phyloP scores from a whole-genome alignment of 2,113 vertebrate species.

The Rhineura floridana region DNA sequence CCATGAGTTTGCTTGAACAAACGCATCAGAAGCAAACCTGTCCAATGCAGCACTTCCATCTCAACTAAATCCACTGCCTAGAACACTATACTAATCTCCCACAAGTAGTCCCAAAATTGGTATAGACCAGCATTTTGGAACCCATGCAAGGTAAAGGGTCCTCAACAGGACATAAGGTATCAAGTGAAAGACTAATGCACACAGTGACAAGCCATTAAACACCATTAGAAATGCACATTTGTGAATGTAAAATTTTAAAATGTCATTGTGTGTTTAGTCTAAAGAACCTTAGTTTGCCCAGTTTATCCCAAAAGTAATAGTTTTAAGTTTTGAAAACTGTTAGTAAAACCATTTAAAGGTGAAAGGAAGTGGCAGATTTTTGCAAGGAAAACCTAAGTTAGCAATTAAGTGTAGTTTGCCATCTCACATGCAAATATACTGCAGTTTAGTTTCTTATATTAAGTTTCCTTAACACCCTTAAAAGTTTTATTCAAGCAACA shows the following conservation, averaged over 20 bases:
- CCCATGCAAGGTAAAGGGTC: constrained; percentile 82
- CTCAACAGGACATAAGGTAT: constrained; percentile 76
- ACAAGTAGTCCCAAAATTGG: constrained; percentile 79
- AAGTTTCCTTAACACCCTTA: constrained; percentile 84
- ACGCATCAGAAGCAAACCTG: constrained; percentile 80
- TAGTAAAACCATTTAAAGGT: constrained; percentile 88
- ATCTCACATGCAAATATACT: constrained; percentile 82
- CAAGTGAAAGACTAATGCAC: constrained; percentile 78
- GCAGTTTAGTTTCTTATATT: constrained; percentile 69
- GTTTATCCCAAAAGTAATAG: constrained; percentile 80
- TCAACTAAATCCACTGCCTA: constrained; percentile 81
- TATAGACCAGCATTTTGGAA: constrained; percentile 81
- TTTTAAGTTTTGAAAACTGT: constrained; percentile 80
- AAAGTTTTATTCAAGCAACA: constrained; percentile 87
- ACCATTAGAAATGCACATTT: constrained; percentile 79
- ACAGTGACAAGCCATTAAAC: constrained; percentile 81
- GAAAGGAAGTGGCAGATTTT: constrained; percentile 78
- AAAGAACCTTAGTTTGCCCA: constrained; percentile 79
- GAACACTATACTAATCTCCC: constrained; percentile 82
- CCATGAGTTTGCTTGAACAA: constrained; percentile 79
- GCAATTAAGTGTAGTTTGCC: constrained; percentile 80
- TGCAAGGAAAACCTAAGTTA: constrained; percentile 81
- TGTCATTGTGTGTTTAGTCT: constrained; percentile 79
- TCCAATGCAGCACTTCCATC: constrained; percentile 80
- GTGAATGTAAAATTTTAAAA: constrained; percentile 76